Conservation (phyloP, 2,888 invertebrate species). For the Latrodectus elegans region DNA sequence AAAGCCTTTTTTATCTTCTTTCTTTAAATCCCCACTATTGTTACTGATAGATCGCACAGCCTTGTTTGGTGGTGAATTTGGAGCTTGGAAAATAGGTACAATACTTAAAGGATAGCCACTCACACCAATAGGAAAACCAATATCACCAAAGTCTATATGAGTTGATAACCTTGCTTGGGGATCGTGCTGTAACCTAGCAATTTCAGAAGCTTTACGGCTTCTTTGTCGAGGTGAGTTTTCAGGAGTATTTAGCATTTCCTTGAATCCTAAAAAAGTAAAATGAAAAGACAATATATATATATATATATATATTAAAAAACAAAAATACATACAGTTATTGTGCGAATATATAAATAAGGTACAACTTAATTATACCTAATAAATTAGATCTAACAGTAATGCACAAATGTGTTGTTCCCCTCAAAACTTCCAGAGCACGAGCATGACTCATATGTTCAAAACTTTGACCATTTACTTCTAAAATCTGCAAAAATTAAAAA, state of each 20-base stretch:
- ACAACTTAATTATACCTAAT: conserved; percentile 79
- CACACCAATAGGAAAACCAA: conserved; percentile 52
- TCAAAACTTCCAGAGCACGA: conserved; percentile 92
- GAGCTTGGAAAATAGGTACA: conserved; percentile 70
- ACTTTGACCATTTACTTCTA: conserved; percentile 98
- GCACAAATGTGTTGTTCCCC: conserved; percentile 94
- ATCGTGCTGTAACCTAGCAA: conserved; percentile 81
- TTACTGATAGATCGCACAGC: conserved; percentile 70
- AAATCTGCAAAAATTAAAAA: conserved; percentile 78
- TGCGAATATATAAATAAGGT: too few relatives aligned
- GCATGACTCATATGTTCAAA: conserved; percentile 94
- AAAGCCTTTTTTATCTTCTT: conserved; percentile 79
- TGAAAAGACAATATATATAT: not conserved
- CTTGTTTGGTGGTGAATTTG: conserved; percentile 74
- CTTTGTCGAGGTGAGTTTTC: conserved; percentile 88
- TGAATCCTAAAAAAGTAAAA: conserved; percentile 77
- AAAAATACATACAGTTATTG: too few relatives aligned
- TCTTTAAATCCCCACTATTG: conserved; percentile 75
- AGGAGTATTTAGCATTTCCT: conserved; percentile 84
- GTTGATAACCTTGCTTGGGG: conserved; percentile 86
- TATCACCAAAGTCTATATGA: conserved; percentile 78
- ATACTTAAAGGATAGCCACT: conserved; percentile 59
- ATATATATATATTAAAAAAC: not conserved
- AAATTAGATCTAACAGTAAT: conserved; percentile 98
- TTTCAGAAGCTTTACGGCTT: conserved; percentile 80